Percentiles rank a stretch among this genome's conserved stretches.
Evolutionary conservation across 2,113 vertebrate species (phyloP).

Genomic region (Asarcornis scutulata): DNA sequence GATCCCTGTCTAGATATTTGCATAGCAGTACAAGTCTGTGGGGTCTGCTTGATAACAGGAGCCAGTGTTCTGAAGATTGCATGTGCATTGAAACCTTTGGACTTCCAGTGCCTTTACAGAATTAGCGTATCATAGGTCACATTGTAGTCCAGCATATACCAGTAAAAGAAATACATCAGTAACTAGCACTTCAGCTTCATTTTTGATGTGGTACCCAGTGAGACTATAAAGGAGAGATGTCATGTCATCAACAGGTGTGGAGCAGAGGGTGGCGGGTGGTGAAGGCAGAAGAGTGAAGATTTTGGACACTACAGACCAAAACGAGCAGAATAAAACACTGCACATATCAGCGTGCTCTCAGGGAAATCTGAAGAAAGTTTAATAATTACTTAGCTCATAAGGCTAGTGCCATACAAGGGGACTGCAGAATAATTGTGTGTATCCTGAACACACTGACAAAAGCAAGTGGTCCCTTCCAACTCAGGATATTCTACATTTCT

Average conservation of each 20-base stretch:
- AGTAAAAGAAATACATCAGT: not conserved
- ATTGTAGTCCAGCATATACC: not conserved
- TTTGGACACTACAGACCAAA: not conserved
- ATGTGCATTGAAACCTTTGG: not conserved
- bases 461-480: not conserved
- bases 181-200: not conserved
- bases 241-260: not conserved
- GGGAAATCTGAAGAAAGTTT: not conserved
- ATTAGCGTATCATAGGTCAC: no score
- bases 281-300: not conserved
- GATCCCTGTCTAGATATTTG: not conserved
- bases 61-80: not conserved
- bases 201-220: not conserved
- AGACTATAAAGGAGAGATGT: not conserved
- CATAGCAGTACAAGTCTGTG: not conserved
- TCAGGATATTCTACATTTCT: not conserved
- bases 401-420: not conserved
- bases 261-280: no score
- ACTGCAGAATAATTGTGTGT: not conserved
- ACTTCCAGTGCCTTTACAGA: not conserved
- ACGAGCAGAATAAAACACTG: not conserved
- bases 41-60: not conserved
- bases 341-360: not conserved
- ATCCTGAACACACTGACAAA: not conserved
- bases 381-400: not conserved